Evolutionary conservation across 2,797 vertebrate species (phyloP).

Genomic region (Crocodylus rhombifer): DNA sequence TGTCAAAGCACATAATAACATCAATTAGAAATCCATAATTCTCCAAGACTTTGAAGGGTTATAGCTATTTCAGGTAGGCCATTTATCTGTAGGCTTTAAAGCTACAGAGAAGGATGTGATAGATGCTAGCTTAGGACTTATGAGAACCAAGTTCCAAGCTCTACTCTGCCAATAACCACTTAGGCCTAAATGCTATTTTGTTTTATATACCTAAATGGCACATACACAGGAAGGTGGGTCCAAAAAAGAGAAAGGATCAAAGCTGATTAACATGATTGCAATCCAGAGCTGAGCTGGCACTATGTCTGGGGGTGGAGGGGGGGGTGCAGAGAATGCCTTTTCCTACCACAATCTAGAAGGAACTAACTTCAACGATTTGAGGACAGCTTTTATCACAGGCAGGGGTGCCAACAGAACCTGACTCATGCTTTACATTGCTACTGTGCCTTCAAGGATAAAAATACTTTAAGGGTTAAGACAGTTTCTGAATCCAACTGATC

Average conservation of each 20-base stretch:
- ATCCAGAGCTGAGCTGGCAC: background rate
- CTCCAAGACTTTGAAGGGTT: too few species aligned
- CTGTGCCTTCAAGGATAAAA: background rate
- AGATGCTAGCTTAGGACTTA: too few species aligned
- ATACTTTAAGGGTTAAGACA: background rate
- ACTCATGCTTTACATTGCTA: background rate
- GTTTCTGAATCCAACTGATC: background rate
- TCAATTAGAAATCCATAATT: too few species aligned
- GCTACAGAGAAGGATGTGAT: too few species aligned
- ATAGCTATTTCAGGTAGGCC: too few species aligned
- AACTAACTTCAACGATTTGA: background rate
- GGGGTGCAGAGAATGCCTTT: background rate
- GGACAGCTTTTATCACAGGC: background rate
- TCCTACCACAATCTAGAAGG: background rate
- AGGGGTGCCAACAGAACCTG: background rate
- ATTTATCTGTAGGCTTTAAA: too few species aligned
- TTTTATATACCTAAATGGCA: too few species aligned
- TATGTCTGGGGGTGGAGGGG: background rate
- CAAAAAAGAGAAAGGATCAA: background rate
- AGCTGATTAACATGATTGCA: background rate
- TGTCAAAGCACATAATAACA: too few species aligned
- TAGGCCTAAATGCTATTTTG: too few species aligned
- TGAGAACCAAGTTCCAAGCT: too few species aligned
- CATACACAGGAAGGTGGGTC: background rate
- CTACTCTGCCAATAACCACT: too few species aligned